These are phyloP conservation scores for Gerris lacustris DNA, from an alignment of 2,888 invertebrate genomes.

Conservation along the genomic window DNA sequence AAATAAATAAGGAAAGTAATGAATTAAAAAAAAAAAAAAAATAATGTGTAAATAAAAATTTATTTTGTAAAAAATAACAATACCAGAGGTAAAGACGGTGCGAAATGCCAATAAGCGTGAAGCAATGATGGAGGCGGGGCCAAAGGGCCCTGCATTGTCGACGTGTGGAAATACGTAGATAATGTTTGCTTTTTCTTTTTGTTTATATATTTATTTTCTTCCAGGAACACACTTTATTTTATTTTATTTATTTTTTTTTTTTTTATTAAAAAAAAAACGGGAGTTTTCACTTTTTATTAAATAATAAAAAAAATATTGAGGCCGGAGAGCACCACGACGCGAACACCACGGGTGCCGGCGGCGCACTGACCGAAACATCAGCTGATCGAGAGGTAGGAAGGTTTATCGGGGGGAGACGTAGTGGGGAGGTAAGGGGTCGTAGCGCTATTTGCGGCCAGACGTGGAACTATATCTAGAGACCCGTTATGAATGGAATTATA, in stretches of 20 bases:
- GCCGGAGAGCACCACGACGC: constrained; percentile 3
- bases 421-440: constrained; percentile 15
- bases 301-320: not conserved
- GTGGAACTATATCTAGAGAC: constrained; percentile 17
- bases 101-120: constrained; percentile 10
- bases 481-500: constrained; percentile 20
- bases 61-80: not conserved
- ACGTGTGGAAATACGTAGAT: not conserved
- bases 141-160: constrained; percentile 6
- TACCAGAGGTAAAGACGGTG: constrained; percentile 13
- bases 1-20: too few relatives aligned
- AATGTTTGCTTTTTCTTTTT: not conserved
- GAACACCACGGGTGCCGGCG: constrained; percentile 8
- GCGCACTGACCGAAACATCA: constrained; percentile 20
- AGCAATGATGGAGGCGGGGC: constrained; percentile 2
- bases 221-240: too few relatives aligned
- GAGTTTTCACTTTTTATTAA: too few relatives aligned
- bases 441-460: constrained; percentile 9
- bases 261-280: too few relatives aligned
- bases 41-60: too few relatives aligned
- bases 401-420: constrained; percentile 24
- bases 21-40: too few relatives aligned
- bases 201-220: not conserved
- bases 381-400: constrained; percentile 22
- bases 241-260: too few relatives aligned